Percentiles rank a stretch among this genome's conserved stretches.
Evolutionary conservation across 2,888 invertebrate species (phyloP).

Genomic region (Sussaba pulchella): DNA sequence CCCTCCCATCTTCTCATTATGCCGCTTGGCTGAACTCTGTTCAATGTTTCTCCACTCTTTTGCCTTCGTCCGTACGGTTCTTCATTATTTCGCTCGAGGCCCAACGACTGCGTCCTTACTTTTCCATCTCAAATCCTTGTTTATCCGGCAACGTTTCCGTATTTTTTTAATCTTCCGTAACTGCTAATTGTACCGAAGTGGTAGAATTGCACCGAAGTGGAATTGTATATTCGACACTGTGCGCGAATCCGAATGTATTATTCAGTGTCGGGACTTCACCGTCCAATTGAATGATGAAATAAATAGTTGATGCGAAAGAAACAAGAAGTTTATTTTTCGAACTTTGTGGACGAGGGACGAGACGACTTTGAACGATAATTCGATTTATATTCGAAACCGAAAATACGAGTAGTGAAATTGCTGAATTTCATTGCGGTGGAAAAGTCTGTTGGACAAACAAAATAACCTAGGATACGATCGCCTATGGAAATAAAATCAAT

Average conservation of each 20-base stretch:
- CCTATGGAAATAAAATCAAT: too few relatives aligned
- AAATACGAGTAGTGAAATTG: too few relatives aligned
- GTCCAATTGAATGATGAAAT: neutral
- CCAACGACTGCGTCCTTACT: conserved; percentile 1
- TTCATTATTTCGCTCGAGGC: conserved; percentile 31
- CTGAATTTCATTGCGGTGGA: too few relatives aligned
- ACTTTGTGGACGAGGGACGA: too few relatives aligned
- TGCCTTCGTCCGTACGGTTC: conserved; percentile 37
- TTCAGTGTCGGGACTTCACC: neutral
- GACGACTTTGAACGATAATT: too few relatives aligned
- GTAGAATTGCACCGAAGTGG: too few relatives aligned
- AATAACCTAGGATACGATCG: too few relatives aligned
- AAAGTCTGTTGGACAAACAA: too few relatives aligned
- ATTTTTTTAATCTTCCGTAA: neutral
- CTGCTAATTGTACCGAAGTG: conserved; percentile 6
- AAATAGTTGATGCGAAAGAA: neutral
- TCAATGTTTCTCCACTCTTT: conserved; percentile 32
- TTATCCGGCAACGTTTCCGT: conserved; percentile 1
- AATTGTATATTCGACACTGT: conserved; percentile 6
- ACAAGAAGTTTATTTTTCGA: neutral
- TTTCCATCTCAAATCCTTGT: conserved; percentile 18
- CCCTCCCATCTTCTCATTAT: conserved; percentile 21
- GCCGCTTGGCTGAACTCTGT: conserved; percentile 9
- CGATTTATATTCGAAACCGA: too few relatives aligned
- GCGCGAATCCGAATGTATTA: neutral